Conservation (phyloP, 2,888 invertebrate species). For the Phortica okadai region DNA sequence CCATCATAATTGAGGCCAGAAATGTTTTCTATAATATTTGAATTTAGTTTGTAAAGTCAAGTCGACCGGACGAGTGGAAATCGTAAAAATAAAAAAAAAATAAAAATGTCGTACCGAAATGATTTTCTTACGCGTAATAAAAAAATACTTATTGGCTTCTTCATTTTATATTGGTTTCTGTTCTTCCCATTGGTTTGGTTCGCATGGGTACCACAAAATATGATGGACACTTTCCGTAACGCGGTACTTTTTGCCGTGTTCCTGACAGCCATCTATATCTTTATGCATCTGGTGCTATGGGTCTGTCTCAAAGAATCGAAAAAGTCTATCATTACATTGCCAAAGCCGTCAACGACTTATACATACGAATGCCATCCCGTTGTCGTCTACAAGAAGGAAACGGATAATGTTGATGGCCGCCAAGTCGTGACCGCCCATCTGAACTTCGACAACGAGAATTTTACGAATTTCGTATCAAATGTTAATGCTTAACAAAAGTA, state of each 20-base stretch:
- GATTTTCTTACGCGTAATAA: neutral
- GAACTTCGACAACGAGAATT: neutral
- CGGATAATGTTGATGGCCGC: neutral
- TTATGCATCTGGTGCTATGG: conserved; percentile 49
- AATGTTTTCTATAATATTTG: neutral
- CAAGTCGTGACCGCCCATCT: neutral
- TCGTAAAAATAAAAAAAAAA: neutral
- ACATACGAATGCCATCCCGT: neutral
- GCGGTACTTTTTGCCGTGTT: conserved; percentile 51
- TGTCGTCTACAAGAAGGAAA: neutral
- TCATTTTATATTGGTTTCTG: conserved; percentile 57
- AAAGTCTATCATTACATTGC: neutral
- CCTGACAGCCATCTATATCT: conserved; percentile 46
- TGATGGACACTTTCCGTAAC: conserved; percentile 39
- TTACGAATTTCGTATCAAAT: too few relatives aligned
- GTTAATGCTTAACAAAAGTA: too few relatives aligned
- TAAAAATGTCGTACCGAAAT: neutral
- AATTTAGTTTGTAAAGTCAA: conserved; percentile 1
- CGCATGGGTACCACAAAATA: conserved; percentile 46
- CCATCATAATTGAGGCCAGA: too few relatives aligned
- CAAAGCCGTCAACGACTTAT: neutral
- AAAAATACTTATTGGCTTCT: conserved; percentile 45
- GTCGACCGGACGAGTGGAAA: neutral
- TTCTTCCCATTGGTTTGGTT: conserved; percentile 61
- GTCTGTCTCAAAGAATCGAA: neutral